These are phyloP conservation scores for Acyrthosiphon pisum DNA, from an alignment of 1,140 invertebrate species.

Conservation along the genomic window DNA sequence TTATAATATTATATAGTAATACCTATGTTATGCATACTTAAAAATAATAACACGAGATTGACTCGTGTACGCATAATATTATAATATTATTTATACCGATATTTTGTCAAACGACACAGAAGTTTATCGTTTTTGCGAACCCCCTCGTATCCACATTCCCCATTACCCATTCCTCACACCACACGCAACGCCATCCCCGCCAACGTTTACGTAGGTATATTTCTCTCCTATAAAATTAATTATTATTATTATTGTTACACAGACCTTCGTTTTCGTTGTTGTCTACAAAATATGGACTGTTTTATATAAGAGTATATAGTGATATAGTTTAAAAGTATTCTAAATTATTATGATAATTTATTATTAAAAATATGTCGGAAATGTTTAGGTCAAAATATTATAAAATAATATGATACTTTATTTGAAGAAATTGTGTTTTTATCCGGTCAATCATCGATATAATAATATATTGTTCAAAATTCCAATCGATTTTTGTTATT, in stretches of 20 bases:
- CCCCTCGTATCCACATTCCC: no score
- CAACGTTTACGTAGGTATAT: not conserved
- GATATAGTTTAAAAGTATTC: not conserved
- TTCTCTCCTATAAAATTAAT: not conserved
- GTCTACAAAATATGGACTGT: not conserved
- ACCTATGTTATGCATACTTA: not conserved
- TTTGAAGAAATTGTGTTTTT: not conserved
- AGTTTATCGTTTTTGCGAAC: no score
- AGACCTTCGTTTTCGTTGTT: not conserved
- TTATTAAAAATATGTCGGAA: not conserved
- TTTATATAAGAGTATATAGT: constrained; percentile 1
- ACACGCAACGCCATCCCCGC: not conserved
- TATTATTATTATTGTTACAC: not conserved
- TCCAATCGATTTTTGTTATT: not conserved
- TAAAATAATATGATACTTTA: not conserved
- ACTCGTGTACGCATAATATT: not conserved
- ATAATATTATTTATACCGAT: not conserved
- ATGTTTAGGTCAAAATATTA: not conserved
- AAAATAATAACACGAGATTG: not conserved
- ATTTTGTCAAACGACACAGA: no score
- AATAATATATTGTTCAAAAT: not conserved
- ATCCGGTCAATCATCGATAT: not conserved
- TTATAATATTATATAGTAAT: not conserved
- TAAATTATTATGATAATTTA: not conserved
- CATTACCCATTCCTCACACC: not conserved